These are phyloP conservation scores for Spilosoma lubricipeda DNA, from an alignment of 2,888 invertebrate genomes.

Conservation along the genomic window DNA sequence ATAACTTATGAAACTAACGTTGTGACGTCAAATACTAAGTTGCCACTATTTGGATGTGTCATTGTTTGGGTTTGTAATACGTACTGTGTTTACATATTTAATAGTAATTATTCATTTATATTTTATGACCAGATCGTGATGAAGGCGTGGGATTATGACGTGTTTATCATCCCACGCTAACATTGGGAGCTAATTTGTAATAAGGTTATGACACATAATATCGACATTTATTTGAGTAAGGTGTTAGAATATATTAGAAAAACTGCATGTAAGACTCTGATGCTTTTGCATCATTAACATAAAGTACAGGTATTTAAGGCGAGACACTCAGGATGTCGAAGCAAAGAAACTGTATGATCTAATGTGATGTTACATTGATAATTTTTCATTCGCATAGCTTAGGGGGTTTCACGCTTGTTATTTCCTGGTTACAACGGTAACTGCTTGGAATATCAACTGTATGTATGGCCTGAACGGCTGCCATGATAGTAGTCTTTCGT, in stretches of 20 bases:
- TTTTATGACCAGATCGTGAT: constrained; percentile 19
- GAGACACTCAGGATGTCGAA: background rate
- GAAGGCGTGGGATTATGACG: constrained; percentile 23
- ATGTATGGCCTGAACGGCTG: background rate
- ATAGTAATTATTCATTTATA: constrained; percentile 14
- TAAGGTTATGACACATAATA: background rate
- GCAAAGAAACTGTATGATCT: background rate
- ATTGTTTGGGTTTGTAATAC: constrained; percentile 21
- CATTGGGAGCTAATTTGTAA: constrained; percentile 21
- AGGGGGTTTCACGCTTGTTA: background rate
- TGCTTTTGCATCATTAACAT: background rate
- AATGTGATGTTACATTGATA: background rate
- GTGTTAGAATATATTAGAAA: background rate
- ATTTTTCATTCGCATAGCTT: background rate
- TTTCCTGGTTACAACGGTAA: background rate
- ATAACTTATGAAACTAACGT: constrained; percentile 1
- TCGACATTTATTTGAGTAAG: background rate
- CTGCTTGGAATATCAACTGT: no score
- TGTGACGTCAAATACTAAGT: constrained; percentile 12
- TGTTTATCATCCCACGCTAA: constrained; percentile 14
- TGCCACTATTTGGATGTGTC: constrained; percentile 7
- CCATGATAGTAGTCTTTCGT: background rate
- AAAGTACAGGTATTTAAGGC: background rate
- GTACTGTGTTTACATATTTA: constrained; percentile 8
- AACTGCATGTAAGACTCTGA: background rate